Evolutionary conservation across 2,113 vertebrate genomes (phyloP).

Genomic region (Oreocharis arfaki): DNA sequence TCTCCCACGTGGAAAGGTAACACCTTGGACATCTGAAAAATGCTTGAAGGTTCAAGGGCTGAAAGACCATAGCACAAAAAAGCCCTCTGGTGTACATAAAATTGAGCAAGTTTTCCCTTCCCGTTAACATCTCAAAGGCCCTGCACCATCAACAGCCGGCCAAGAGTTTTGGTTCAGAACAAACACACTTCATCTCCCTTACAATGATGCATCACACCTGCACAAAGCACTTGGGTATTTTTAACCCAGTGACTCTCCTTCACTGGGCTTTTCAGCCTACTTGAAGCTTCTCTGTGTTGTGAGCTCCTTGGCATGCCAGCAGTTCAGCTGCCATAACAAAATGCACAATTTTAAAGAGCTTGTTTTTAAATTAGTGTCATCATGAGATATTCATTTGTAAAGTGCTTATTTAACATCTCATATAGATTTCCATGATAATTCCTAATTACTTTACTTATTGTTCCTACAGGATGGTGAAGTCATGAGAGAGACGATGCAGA

Average conservation of each 20-base stretch:
- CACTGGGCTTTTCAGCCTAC: neutral
- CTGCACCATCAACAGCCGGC: neutral
- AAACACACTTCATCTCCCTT: neutral
- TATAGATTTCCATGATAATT: slow-evolving; percentile 21
- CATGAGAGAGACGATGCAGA: neutral
- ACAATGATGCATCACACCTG: neutral
- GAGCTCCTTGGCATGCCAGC: neutral
- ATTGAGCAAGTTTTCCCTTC: neutral
- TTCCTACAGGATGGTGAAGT: neutral
- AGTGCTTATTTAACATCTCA: slow-evolving; percentile 20
- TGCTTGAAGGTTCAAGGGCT: neutral
- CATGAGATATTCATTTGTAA: slow-evolving; percentile 6
- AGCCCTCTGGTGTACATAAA: fast-evolving
- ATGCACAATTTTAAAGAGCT: neutral
- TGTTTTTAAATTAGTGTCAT: slow-evolving; percentile 31
- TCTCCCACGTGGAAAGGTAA: neutral
- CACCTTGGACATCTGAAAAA: neutral
- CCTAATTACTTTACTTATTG: slow-evolving; percentile 25
- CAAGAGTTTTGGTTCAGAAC: neutral
- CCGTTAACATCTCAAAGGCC: neutral
- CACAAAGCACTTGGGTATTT: slow-evolving; percentile 12
- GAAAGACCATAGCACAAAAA: neutral
- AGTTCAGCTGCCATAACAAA: slow-evolving; percentile 23
- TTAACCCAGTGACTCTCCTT: slow-evolving; percentile 5
- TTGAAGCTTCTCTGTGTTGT: neutral